These are phyloP conservation scores for Pica pica DNA, from an alignment of 2,113 vertebrate species.

Conservation along the genomic window DNA sequence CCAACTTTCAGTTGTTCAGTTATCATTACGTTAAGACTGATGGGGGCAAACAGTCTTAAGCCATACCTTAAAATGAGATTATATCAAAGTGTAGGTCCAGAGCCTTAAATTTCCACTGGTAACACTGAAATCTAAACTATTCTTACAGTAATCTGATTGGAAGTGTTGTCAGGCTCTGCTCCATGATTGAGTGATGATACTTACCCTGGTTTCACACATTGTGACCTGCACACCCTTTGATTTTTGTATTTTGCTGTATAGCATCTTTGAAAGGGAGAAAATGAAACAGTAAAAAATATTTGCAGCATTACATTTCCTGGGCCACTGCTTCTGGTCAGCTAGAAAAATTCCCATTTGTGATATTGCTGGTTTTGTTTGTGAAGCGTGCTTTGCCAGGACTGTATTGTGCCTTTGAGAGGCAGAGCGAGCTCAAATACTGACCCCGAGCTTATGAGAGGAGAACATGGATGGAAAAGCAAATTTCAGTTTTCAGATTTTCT, in stretches of 20 bases:
- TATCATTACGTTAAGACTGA: neutral
- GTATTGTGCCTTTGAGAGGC: neutral
- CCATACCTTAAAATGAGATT: neutral
- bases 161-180: neutral
- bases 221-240: neutral
- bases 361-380: neutral
- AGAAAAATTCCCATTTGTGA: constrained; percentile 10
- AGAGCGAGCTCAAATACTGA: neutral
- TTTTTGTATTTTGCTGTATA: neutral
- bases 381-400: neutral
- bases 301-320: constrained; percentile 19
- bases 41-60: neutral
- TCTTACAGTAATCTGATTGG: neutral
- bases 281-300: neutral
- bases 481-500: neutral
- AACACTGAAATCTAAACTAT: neutral
- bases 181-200: neutral
- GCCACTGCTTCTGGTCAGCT: neutral
- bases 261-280: neutral
- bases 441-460: neutral
- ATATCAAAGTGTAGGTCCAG: neutral
- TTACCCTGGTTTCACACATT: neutral
- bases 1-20: neutral
- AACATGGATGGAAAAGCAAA: neutral
- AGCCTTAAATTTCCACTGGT: neutral